Evolutionary conservation across 35 echinoderm and acorn worm species (phyloP).

Genomic region (Ophiothrix spiculata): DNA sequence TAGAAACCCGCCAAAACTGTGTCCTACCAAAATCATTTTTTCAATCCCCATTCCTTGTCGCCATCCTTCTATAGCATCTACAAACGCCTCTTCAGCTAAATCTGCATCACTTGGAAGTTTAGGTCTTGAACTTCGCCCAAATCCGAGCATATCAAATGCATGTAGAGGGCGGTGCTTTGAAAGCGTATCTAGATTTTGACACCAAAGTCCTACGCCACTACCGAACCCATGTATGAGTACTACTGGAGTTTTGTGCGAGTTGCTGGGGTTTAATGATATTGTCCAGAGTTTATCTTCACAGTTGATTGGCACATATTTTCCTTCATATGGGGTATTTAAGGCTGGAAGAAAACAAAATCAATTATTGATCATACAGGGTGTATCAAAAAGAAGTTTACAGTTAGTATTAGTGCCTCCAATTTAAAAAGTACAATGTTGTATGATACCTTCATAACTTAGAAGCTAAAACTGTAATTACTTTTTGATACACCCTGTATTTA

Average conservation of each 20-base stretch:
- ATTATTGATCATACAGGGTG: background rate
- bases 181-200: slow-evolving; percentile 65
- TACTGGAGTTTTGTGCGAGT: slow-evolving; percentile 63
- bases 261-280: slow-evolving; percentile 49
- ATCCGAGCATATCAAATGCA: slow-evolving; percentile 84
- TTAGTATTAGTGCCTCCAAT: too few species aligned
- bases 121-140: slow-evolving; percentile 79
- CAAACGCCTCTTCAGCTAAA: slow-evolving; percentile 75
- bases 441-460: background rate
- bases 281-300: slow-evolving; percentile 73
- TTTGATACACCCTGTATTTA: background rate
- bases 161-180: slow-evolving; percentile 66
- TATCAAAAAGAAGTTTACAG: too few species aligned
- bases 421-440: background rate
- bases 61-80: slow-evolving; percentile 81
- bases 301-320: slow-evolving; percentile 69
- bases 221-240: slow-evolving; percentile 92
- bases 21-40: slow-evolving; percentile 89
- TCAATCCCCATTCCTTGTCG: slow-evolving; percentile 69
- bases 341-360: slow-evolving; percentile 43
- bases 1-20: slow-evolving; percentile 88
- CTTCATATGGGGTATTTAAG: slow-evolving; percentile 55
- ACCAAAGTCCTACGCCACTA: slow-evolving; percentile 85
- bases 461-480: background rate
- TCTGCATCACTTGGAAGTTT: slow-evolving; percentile 61